A percentile compares a stretch with the other conserved stretches of the same genome.
Evolutionary conservation across 2,888 invertebrate species (phyloP).

Genomic region (Phania funesta): DNA sequence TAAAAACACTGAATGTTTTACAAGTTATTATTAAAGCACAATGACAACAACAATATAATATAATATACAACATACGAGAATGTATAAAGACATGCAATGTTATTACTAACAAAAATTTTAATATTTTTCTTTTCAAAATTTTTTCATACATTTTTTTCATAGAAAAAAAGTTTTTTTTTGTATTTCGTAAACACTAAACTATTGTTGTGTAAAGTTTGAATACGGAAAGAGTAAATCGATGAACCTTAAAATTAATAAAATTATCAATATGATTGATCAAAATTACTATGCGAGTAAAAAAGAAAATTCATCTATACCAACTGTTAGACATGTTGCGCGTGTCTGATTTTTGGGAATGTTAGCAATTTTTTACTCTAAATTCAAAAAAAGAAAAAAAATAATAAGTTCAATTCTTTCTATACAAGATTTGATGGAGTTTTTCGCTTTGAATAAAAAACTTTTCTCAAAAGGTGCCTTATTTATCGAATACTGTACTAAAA

Average conservation of each 20-base stretch:
- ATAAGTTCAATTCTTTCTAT: background rate
- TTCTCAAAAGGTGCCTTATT: background rate
- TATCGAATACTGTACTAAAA: too few relatives aligned
- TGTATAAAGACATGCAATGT: slow-evolving; percentile 57
- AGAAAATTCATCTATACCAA: background rate
- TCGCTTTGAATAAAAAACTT: background rate
- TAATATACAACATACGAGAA: too few relatives aligned
- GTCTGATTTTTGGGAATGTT: background rate
- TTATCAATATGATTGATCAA: background rate
- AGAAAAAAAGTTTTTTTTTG: slow-evolving; percentile 39
- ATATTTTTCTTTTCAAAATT: slow-evolving; percentile 17
- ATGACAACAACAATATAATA: slow-evolving; percentile 25
- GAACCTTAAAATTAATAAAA: slow-evolving; percentile 10
- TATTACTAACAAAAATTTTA: slow-evolving; percentile 15
- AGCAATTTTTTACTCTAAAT: slow-evolving; percentile 1
- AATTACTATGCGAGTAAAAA: background rate
- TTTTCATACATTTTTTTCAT: slow-evolving; percentile 44
- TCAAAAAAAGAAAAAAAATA: slow-evolving; percentile 13
- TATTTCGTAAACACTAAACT: background rate
- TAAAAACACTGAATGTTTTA: slow-evolving; percentile 56
- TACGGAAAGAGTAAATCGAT: slow-evolving; percentile 62
- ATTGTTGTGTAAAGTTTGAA: background rate
- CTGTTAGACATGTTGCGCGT: background rate
- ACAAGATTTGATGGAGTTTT: background rate
- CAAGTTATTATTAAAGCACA: slow-evolving; percentile 60